Evolutionary conservation across 2,888 invertebrate species (phyloP), one percentile per base, ranked within the genome.

Genomic region (Chrysina gloriosa): DNA sequence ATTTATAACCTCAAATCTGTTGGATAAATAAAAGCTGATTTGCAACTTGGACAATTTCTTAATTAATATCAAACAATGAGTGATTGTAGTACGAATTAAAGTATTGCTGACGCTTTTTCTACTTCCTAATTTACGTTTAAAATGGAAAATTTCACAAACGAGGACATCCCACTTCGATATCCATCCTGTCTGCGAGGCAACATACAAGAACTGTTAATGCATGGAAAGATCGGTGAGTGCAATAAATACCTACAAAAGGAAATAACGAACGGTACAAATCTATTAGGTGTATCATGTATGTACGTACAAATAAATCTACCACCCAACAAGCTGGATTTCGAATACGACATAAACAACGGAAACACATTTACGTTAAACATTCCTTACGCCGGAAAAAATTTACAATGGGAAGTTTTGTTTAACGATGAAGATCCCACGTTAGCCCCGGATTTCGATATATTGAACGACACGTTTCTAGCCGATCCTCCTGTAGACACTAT

Each of bases 381-480:
- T 63, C 92, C 92, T 0, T 92, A 89, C 79, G 92, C 91, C 69
- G 90, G 89, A 1, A 88, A 87, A 71, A 85, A 84, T 69, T 79
- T 92, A 2, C 86, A 86, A 73, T 92, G 92, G 91, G 89, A 91
- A 77, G 84, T 92, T 9, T 83, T 91, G 68, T 92, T 93, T 81
- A 89, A 91, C 78, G 82, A 81, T 9, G 79, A 82, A 56, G 77
- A 81, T 70, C 72, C 76, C 25, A 68, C 66, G 7, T 88, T 89
- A 76, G 89, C 92, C 3, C 92, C 93, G 0, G 92, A 93, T 79
- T 92, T 93, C 77, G 85, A 89, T 75, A 92, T 92, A 80, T 87
- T 90, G 73, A 90, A 92, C 79, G 87, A 89, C 39, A 84, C 83
- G 54, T 92, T 93, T 80, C 81, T 89, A 23, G 85, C 83, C 63